Base-by-base conservation (phyloP, 2,888 invertebrate species). In the Heliothis peltigera region DNA sequence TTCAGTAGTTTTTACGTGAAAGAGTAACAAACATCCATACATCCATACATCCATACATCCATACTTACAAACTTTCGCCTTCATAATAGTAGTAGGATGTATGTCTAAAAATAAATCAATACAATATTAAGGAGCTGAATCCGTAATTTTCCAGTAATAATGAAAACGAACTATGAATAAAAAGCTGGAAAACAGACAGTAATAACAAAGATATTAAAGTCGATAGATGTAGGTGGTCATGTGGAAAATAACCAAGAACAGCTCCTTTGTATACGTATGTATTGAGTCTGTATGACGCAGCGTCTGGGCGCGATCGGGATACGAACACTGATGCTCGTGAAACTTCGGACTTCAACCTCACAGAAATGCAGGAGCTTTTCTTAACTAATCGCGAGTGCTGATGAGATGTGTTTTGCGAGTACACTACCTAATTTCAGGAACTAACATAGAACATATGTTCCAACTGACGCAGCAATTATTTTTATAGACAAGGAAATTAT, bases 221-320 rank as follows among this genome's bases (percentile, higher is more conserved):
- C 74, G 70, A 75, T 76, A 68, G 70, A 70, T 75, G 69, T 77
- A 80, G 79, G 71, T 80, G 67, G 79, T 85, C 79, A 82, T 75
- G 84, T 89, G 89, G 89, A 89, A 90, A 91, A 90, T 89, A 89
- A 85, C 89, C 77, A 75, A 82, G 82, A 76, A 55, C 65, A 75
- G 69, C 60, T 72, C 76, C 79, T 74, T 69, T 64, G 75, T 78
- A 80, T 80, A 74, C 64, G 72, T 66, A 72, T 76, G 66, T 70
- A 64, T 55, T 64, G 77, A 74, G 74, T 70, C 75, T 79, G 70
- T 84, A 84, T 91, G 91, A 89, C 90, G 90, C 87, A 87, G 87
- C 84, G 90, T 91, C 90, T 91, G 88, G 85, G 79, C 80, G 72
- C 80, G 82, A 80, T 84, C 79, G 86, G 83, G 86, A 85, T 83